Base-by-base conservation (phyloP, 2,888 invertebrate species). In the Sipha maydis region DNA sequence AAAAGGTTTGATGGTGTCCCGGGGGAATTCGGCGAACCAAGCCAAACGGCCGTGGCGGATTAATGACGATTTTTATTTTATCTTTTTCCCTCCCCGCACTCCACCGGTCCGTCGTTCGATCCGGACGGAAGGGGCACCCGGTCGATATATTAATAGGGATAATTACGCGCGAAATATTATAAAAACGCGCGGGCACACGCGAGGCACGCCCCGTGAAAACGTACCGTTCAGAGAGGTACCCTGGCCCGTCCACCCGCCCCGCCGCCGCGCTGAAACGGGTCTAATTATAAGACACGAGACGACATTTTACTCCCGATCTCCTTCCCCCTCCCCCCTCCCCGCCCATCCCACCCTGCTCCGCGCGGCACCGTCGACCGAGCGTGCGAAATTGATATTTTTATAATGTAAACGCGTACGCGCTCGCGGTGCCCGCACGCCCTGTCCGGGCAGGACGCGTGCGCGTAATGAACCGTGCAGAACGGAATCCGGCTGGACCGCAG, bases 91-190 rank as follows among this genome's bases (percentile, higher is more conserved):
- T 3, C 11, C 41, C 41, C 41, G 34, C 34, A 34, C 34, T 11
- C 8, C 41, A 1, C 41, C 41, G 9, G 41, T 77, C 48, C 1
- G 0, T 28, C 28, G 48, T 77, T 34, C 31, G 69, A 41, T 38
- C 54, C 9, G 48, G 83, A 71, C 67, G 25, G 69, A 28, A 28
- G 69, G 73, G 83, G 34, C n/a, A 8, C 83, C 31, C 21, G 73
- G 28, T 75, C 31, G 38, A 83, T 21, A 75, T 83, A 83, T 83
- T 83, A 83, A 83, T 83, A 83, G 83, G 83, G 73, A 75, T 75
- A 83, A 83, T 82, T 48, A 41, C 31, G 31, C 48, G 11, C 11
- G 8, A 41, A 9, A 48, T 48, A 48, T 48, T 14, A 48, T 14
- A 14, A 14, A 14, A 11, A 79, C 38, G 14, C 82, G 69, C 28